Conservation (phyloP, 2,888 invertebrate species). For the Spodoptera picta region DNA sequence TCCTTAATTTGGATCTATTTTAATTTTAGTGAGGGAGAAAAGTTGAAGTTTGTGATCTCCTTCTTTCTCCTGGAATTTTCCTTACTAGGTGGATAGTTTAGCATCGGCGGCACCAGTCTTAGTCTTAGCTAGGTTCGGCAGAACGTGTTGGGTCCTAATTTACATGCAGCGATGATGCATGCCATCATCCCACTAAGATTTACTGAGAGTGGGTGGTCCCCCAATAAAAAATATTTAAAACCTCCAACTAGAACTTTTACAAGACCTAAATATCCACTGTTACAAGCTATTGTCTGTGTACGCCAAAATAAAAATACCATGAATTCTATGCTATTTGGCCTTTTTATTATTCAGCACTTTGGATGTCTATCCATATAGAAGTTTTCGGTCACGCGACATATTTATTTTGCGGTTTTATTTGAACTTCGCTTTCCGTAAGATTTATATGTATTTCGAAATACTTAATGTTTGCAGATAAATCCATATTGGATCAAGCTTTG, state of each 20-base stretch:
- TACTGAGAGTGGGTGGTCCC: too few species aligned
- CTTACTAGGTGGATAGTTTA: too few species aligned
- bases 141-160: too few species aligned
- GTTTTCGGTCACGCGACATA: conserved; percentile 70
- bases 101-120: too few species aligned
- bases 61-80: too few species aligned
- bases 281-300: conserved; percentile 21
- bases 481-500: conserved; percentile 90
- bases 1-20: too few species aligned
- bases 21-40: too few species aligned
- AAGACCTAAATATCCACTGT: conserved; percentile 1
- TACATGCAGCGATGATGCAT: too few species aligned
- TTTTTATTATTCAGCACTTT: conserved; percentile 72
- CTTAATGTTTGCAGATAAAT: conserved; percentile 89
- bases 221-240: not conserved
- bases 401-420: conserved; percentile 58
- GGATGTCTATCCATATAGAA: conserved; percentile 62
- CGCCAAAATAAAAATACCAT: conserved; percentile 53
- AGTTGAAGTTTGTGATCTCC: too few species aligned
- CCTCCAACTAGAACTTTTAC: conserved; percentile 5
- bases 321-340: conserved; percentile 54
- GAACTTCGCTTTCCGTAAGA: conserved; percentile 30
- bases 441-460: conserved; percentile 20
- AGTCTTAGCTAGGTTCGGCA: too few species aligned
- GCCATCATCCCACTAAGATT: too few species aligned